Conservation (phyloP, 2,113 vertebrate genomes). For the Phylloscopus whistleri region DNA sequence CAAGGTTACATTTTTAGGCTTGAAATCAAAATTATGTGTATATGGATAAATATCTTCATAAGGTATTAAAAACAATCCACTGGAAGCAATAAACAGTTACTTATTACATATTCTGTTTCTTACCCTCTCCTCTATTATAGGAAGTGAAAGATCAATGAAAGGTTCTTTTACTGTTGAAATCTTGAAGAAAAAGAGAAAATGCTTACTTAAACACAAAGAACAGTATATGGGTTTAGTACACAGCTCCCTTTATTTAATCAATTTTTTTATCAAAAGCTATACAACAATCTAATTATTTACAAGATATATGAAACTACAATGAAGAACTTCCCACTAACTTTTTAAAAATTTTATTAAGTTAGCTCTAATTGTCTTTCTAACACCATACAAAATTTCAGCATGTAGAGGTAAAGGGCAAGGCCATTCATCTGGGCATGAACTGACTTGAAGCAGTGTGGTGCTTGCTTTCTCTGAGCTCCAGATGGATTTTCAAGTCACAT, state of each 20-base stretch:
- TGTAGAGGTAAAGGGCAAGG: not conserved
- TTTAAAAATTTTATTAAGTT: not conserved
- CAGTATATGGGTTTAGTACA: not conserved
- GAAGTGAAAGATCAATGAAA: slow-evolving; percentile 97
- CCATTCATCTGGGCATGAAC: not conserved
- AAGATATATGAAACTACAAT: slow-evolving; percentile 13
- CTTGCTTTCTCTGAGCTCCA: not conserved
- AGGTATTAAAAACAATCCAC: not conserved
- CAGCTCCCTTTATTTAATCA: not conserved
- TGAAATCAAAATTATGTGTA: not conserved
- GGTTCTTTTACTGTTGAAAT: slow-evolving; percentile 94
- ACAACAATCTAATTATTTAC: not conserved
- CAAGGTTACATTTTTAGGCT: not conserved
- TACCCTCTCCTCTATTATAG: slow-evolving; percentile 97
- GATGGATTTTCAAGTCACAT: not conserved
- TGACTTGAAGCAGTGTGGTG: not conserved
- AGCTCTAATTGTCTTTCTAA: not conserved
- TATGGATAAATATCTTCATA: not conserved
- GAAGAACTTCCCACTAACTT: slow-evolving; percentile 41
- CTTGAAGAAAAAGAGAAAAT: slow-evolving; percentile 74
- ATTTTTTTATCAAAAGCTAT: not conserved
- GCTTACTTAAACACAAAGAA: not conserved
- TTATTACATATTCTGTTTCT: slow-evolving; percentile 66
- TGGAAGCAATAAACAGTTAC: not conserved
- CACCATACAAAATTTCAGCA: not conserved